Base-by-base conservation (phyloP, 2,113 vertebrate genomes). In the Paradoxurus hermaphroditus region DNA sequence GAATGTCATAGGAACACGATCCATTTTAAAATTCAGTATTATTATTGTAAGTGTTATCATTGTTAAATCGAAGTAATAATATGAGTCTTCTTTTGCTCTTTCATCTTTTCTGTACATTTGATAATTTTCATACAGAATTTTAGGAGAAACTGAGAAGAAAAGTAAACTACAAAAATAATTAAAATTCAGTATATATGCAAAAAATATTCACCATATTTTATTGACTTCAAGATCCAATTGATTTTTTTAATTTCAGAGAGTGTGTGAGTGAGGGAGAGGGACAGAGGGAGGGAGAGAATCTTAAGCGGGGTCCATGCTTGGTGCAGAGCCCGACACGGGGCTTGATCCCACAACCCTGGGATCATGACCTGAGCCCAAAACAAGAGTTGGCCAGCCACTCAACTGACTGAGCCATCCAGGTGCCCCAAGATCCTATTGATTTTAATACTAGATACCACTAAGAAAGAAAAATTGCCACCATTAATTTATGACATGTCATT, bases 11-110 rank as follows among this genome's bases (percentile, higher is more conserved):
- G 59, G 36, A 92, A 92, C 18, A 63, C 15, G 46, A 72, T 67
- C 44, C 73, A 77, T 94, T 95, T 89, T 92, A 90, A 95, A 95
- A 86, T 96, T 83, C 73, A 78, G 31, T 83, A 91, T 87, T 81
- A 62, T 15, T 92, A 15, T 91, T 27, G 29, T 14, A 97, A 81
- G 90, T 91, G 27, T 73, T 81, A 78, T n/a, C 27, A 27, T 36
- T 82, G 75, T 85, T 83, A 65, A 86, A 59, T 86, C 44, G 91
- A 56, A 79, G 23, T 82, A 34, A 73, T 90, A 83, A 82, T 70
- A 63, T 91, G 59, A 94, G 29, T 82, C 51, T 79, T 96, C 88
- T 87, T 21, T 90, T 86, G 67, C 7, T 79, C 51, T 96, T 95
- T 95, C 59, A 94, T n/a, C 62, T 84, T 90, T 70, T 94, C 25